A percentile compares a stretch with the other conserved stretches of the same genome.
These are phyloP conservation scores for Narcine bancroftii DNA, from an alignment of 2,113 vertebrate species.

Conservation along the genomic window DNA sequence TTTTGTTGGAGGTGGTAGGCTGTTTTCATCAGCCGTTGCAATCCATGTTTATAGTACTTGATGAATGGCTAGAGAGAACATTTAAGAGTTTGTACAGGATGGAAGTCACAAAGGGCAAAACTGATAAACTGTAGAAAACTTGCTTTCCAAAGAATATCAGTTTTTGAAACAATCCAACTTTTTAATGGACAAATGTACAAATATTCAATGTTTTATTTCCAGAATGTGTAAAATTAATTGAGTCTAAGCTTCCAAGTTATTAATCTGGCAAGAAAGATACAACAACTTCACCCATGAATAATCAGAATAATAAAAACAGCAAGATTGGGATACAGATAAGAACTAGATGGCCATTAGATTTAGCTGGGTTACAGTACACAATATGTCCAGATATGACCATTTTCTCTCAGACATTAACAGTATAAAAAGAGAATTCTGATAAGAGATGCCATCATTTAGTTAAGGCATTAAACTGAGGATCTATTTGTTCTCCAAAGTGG, in stretches of 20 bases:
- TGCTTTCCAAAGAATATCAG: no score
- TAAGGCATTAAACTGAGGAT: not conserved
- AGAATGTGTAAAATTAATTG: not conserved
- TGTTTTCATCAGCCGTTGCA: not conserved
- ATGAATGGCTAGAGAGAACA: not conserved
- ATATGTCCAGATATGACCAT: not conserved
- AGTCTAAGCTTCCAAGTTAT: not conserved
- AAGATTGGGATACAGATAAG: not conserved
- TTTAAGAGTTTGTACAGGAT: not conserved
- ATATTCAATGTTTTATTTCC: not conserved
- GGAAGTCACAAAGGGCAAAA: not conserved
- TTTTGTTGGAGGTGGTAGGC: not conserved
- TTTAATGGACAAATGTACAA: not conserved
- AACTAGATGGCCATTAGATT: not conserved
- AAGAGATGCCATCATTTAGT: not conserved
- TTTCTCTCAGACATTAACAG: not conserved
- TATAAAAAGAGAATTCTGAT: not conserved
- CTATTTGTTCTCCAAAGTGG: not conserved
- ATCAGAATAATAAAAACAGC: not conserved
- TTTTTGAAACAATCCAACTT: not conserved
- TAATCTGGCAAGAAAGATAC: not conserved
- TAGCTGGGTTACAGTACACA: not conserved
- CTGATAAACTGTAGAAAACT: not conserved
- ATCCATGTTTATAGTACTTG: not conserved
- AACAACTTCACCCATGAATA: not conserved